A percentile compares a stretch with the other conserved stretches of the same genome.
These are phyloP conservation scores for Cephalopholis sonnerati DNA, from an alignment of 2,113 vertebrate genomes.

Conservation along the genomic window DNA sequence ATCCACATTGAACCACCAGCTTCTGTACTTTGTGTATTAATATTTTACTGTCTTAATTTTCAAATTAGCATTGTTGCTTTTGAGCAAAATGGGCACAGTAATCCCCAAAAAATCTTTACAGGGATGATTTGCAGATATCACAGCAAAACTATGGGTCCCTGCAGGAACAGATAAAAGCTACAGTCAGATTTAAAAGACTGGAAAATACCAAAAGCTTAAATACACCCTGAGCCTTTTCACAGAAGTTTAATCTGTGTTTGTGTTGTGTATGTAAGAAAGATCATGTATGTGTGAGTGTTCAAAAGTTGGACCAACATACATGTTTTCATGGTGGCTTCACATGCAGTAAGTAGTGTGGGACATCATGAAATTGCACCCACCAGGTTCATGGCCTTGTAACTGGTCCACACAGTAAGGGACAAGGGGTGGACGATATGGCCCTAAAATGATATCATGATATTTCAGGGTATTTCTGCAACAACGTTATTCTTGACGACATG, in stretches of 20 bases:
- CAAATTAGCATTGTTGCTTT: background rate
- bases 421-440: no score
- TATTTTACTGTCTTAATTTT: no score
- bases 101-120: background rate
- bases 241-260: background rate
- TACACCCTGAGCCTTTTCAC: background rate
- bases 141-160: slow-evolving; percentile 40
- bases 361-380: background rate
- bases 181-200: background rate
- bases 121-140: slow-evolving; percentile 21
- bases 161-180: background rate
- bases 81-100: background rate
- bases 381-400: background rate
- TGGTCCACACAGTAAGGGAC: background rate
- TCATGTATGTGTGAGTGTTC: background rate
- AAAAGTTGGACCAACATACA: background rate
- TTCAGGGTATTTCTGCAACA: no score
- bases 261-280: background rate
- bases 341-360: background rate
- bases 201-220: background rate
- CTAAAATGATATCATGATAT: no score
- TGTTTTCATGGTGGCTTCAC: background rate
- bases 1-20: no score
- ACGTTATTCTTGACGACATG: no score
- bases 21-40: background rate